These are phyloP conservation scores for Thereva nobilitata DNA, from an alignment of 2,888 invertebrate species.

Conservation along the genomic window DNA sequence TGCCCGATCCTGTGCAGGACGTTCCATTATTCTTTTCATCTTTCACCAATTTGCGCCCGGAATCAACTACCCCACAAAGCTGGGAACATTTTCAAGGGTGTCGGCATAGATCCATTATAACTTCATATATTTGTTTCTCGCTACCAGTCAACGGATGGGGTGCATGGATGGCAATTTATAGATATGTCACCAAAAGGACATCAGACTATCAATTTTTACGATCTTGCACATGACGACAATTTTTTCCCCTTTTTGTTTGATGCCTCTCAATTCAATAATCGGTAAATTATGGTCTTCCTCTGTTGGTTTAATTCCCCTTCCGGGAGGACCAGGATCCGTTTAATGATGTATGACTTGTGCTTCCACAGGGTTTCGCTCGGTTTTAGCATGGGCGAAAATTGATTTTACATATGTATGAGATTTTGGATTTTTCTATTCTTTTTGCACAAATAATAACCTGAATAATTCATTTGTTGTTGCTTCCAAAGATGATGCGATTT, in stretches of 20 bases:
- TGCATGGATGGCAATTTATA: conserved; percentile 29
- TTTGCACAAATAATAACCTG: too few species aligned
- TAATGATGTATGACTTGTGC: conserved; percentile 11
- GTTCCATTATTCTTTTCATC: conserved; percentile 30
- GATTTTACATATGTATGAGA: conserved; percentile 19
- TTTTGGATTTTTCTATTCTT: background rate
- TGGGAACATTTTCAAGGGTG: conserved; percentile 28
- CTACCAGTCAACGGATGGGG: background rate
- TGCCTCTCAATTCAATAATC: conserved; percentile 40
- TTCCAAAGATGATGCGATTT: too few species aligned
- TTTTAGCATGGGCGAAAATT: background rate
- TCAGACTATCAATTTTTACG: conserved; percentile 40
- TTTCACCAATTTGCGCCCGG: conserved; percentile 26
- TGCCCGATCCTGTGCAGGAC: conserved; percentile 2
- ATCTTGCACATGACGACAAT: conserved; percentile 42
- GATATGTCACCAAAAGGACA: conserved; percentile 39
- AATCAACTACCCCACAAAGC: conserved; percentile 6
- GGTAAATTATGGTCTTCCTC: conserved; percentile 39
- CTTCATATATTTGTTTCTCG: conserved; percentile 21
- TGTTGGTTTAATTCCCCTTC: conserved; percentile 36
- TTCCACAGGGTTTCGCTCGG: background rate
- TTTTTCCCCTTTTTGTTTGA: conserved; percentile 36
- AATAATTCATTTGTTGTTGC: too few species aligned
- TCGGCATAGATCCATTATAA: conserved; percentile 28
- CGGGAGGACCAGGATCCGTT: conserved; percentile 3